phyloP scores from a whole-genome alignment of 2,797 vertebrate species.

The Centroberyx gerrardi region DNA sequence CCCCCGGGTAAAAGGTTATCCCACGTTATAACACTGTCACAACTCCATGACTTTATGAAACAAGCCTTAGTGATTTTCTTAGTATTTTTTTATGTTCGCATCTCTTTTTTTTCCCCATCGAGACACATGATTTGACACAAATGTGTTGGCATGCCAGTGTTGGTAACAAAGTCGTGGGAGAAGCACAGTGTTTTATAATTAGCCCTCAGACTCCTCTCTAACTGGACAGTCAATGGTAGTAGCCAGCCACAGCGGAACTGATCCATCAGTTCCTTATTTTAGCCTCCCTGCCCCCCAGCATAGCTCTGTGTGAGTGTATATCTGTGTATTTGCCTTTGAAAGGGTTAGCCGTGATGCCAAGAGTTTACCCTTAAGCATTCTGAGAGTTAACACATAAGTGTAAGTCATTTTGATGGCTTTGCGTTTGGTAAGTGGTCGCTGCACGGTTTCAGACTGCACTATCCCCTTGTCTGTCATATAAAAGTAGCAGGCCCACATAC shows the following conservation, averaged over 20 bases:
- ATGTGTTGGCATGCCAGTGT: constrained; percentile 43
- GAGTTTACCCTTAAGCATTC: constrained; percentile 66
- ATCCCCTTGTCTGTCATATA: constrained; percentile 58
- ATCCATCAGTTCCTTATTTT: constrained; percentile 80
- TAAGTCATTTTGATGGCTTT: constrained; percentile 55
- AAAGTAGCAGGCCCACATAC: constrained; percentile 64
- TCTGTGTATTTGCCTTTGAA: constrained; percentile 62
- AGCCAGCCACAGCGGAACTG: constrained; percentile 59
- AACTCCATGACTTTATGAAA: neutral
- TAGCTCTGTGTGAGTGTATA: constrained; percentile 32
- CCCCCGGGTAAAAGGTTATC: neutral
- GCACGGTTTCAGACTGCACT: constrained; percentile 59
- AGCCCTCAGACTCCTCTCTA: constrained; percentile 53
- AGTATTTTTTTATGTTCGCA: too few species aligned
- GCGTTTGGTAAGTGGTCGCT: constrained; percentile 65
- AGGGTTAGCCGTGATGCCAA: constrained; percentile 48
- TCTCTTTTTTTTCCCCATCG: neutral
- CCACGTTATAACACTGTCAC: neutral
- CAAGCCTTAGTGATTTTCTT: neutral
- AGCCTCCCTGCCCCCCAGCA: constrained; percentile 45
- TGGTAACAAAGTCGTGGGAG: constrained; percentile 55
- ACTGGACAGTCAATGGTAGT: constrained; percentile 67
- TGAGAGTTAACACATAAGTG: constrained; percentile 62
- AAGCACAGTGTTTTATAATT: constrained; percentile 72
- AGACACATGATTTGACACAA: constrained; percentile 33